Conservation (phyloP, 1,140 invertebrate species). For the Atopsyche davidsoni region DNA sequence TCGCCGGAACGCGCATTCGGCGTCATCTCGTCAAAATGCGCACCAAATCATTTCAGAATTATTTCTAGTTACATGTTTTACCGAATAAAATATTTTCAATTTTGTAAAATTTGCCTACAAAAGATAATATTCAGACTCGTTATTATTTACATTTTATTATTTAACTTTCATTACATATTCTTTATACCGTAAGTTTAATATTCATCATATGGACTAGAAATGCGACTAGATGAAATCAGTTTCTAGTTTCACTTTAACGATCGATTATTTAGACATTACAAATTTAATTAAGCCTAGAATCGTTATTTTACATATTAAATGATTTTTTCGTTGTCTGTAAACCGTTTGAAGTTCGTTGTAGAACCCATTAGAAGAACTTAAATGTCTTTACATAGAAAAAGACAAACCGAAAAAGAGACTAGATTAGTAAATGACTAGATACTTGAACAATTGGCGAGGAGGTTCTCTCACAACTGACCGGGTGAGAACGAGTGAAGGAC, state of each 20-base stretch:
- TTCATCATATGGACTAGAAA: constrained; percentile 20
- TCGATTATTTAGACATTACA: constrained; percentile 5
- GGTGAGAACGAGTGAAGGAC: constrained; percentile 2
- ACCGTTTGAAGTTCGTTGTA: constrained; percentile 31
- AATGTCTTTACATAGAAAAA: constrained; percentile 26
- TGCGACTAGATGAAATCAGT: constrained; percentile 26
- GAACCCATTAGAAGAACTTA: constrained; percentile 28
- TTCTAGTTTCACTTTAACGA: no score
- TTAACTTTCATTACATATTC: constrained; percentile 16
- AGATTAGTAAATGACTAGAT: constrained; percentile 19
- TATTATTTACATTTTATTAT: constrained; percentile 26
- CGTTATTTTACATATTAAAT: constrained; percentile 23
- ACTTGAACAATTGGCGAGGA: not conserved
- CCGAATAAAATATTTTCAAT: constrained; percentile 18
- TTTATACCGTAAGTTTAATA: constrained; percentile 5
- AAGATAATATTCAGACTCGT: constrained; percentile 31
- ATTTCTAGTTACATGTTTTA: not conserved
- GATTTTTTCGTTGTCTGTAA: constrained; percentile 28
- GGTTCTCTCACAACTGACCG: not conserved
- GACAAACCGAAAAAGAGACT: constrained; percentile 24
- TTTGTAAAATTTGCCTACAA: constrained; percentile 31
- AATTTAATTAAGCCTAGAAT: constrained; percentile 20
- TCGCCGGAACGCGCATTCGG: not conserved
- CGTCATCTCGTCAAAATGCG: not conserved
- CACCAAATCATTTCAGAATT: not conserved